Base-by-base conservation (phyloP, 2,888 invertebrate genomes). In the Acronicta psi region DNA sequence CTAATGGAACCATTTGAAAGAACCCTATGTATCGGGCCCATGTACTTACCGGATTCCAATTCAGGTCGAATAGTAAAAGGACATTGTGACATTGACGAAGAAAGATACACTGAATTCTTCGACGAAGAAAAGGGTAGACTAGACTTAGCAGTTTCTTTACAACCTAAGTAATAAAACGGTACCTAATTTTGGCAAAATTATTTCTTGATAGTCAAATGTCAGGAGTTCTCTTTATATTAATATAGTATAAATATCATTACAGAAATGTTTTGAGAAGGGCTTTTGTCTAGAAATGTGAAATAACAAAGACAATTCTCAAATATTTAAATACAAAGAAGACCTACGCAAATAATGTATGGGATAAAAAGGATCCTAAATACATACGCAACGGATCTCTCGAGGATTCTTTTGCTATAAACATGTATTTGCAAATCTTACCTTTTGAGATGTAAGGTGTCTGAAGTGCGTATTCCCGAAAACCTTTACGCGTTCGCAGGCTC, bases 381-480 rank as follows among this genome's bases (percentile, higher is more conserved):
- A 76, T 67, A 76, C 59, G 51, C 45, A 52, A 52, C 44, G 56
- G 51, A 59, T 64, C 61, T 67, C 55, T 18, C 14, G 56, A 59
- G 69, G 41, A 69, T 69, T 58, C 60, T 59, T 65, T 42, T 20
- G 42, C 64, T 65, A 71, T 73, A 70, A 77, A 67, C 69, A 62
- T 72, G 69, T 75, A 76, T 77, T 79, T 79, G 67, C 63, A 73
- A 69, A 74, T 66, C 62, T 59, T 61, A 67, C 73, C 61, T 77
- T 64, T 71, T 64, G 60, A 72, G 58, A 65, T 60, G 55, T 70
- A 57, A 63, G 63, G 68, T 67, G 65, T 60, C 61, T 62, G 60
- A 61, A 64, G 59, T 53, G 51, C 44, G 59, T 51, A 57, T 64
- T 60, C 57, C 41, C 25, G 42, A 66, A 69, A 64, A 54, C 55